These are phyloP conservation scores for Tupaia chinensis DNA, from an alignment of 2,113 vertebrate species.

Conservation along the genomic window DNA sequence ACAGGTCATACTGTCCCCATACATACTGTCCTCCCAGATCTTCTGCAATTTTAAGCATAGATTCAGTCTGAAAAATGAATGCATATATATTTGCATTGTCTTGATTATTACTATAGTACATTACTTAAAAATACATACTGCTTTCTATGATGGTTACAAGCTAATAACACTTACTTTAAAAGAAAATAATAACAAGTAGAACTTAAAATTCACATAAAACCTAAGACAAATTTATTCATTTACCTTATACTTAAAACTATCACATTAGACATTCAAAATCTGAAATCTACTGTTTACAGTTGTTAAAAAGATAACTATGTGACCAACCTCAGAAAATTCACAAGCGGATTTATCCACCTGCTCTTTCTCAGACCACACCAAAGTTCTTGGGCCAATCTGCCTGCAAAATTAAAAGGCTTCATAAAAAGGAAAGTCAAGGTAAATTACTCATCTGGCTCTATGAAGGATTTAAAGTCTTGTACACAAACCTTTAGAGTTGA, in stretches of 20 bases:
- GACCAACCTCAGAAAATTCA: constrained; percentile 96
- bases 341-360: constrained; percentile 94
- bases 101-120: not conserved
- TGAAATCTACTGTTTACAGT: not conserved
- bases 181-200: not conserved
- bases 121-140: not conserved
- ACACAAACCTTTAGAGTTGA: not conserved
- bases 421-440: constrained; percentile 20
- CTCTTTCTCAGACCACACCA: constrained; percentile 97
- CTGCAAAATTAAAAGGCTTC: constrained; percentile 86
- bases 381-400: constrained; percentile 94
- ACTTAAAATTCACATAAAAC: not conserved
- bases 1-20: constrained; percentile 96
- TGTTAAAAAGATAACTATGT: not conserved
- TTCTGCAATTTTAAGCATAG: constrained; percentile 96
- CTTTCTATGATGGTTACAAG: constrained; percentile 37
- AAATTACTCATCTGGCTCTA: constrained; percentile 17
- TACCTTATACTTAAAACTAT: not conserved
- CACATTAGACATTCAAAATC: not conserved
- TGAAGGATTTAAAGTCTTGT: not conserved
- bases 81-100: not conserved
- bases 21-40: constrained; percentile 95
- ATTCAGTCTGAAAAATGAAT: constrained; percentile 91
- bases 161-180: constrained; percentile 43
- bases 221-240: not conserved